Evolutionary conservation across 2,113 vertebrate genomes (phyloP), one percentile per base, ranked within the genome.

Genomic region (Oostethus manadensis): DNA sequence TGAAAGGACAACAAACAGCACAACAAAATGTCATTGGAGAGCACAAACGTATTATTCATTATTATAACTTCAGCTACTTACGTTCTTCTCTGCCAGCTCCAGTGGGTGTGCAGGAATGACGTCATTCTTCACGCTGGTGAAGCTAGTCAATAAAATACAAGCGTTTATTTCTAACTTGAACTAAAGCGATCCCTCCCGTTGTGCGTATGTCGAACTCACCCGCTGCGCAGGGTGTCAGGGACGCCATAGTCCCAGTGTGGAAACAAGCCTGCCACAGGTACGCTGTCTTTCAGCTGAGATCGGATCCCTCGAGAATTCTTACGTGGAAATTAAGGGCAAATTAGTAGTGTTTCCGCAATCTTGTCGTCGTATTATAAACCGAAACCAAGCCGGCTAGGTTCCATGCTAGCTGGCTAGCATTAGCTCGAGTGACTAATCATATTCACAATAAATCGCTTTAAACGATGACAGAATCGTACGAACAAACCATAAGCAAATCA

Each of bases 71-170:
- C 10, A 10, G 10, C 22, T 13, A 91, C 95, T 96, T 80, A 97
- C 96, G 78, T 95, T 96, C 84, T 93, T 99, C 80, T 99, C 97
- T 29, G 92, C 93, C 59, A 96, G 26, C 76, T 99, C 94, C 90
- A 99, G 83, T 5, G 90, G 88, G 77, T 99, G 97, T 66, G 89
- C 93, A n/a, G 94, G 96, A 57, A 96, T 64, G 57, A 99, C 91
- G 64, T 96, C 94, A 88, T 83, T 98, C 85, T 96, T 98, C 21
- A 94, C 91, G 71, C 89, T 94, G 45, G 88, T 86, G 65, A 99
- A 97, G 6, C 97, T 98, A 80, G 17, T 56, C 1, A 35, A 14
- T 8, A 18, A 35, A 43, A 54, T 13, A 48, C 54, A 2, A 40
- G 22, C 6, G 10, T 21, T 18, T 8, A 21, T 48, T 6, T 48